Evolutionary conservation across 2,888 invertebrate species (phyloP).

Genomic region (Ornithoptera alexandrae): DNA sequence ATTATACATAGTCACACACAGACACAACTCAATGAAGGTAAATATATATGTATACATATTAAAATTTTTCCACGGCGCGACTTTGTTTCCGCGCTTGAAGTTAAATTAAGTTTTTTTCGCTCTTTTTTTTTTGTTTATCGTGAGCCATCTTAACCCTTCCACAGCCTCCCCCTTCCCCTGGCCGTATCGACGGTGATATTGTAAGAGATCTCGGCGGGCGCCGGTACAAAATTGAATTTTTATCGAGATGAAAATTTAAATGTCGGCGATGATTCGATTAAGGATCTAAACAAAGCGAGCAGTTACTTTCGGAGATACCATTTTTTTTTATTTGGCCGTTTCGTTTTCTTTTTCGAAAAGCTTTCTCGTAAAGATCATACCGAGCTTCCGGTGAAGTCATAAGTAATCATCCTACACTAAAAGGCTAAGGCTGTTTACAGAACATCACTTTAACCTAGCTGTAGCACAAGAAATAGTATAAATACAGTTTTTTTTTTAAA

Average conservation of each 20-base stretch:
- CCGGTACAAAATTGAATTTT: slow-evolving; percentile 74
- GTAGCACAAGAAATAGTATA: too few relatives aligned
- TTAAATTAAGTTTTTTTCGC: slow-evolving; percentile 74
- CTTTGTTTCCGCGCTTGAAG: slow-evolving; percentile 70
- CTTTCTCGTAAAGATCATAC: background rate
- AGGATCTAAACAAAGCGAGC: slow-evolving; percentile 31
- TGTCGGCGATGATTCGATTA: slow-evolving; percentile 36
- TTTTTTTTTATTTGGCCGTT: background rate
- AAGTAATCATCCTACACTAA: too few relatives aligned
- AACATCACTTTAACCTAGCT: too few relatives aligned
- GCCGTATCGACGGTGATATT: slow-evolving; percentile 67
- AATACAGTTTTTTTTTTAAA: too few relatives aligned
- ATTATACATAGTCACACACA: slow-evolving; percentile 39
- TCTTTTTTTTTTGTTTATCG: slow-evolving; percentile 70
- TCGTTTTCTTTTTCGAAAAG: background rate
- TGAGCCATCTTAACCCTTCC: slow-evolving; percentile 70
- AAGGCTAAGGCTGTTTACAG: too few relatives aligned
- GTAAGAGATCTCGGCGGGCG: slow-evolving; percentile 67
- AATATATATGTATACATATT: slow-evolving; percentile 42
- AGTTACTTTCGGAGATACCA: slow-evolving; percentile 3
- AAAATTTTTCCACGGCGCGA: slow-evolving; percentile 50
- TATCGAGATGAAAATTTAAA: slow-evolving; percentile 69
- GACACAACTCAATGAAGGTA: slow-evolving; percentile 32
- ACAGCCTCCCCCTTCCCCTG: slow-evolving; percentile 38
- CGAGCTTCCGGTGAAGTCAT: too few relatives aligned